phyloP scores from a whole-genome alignment of 2,888 invertebrate genomes.

The Hydraecia micacea region DNA sequence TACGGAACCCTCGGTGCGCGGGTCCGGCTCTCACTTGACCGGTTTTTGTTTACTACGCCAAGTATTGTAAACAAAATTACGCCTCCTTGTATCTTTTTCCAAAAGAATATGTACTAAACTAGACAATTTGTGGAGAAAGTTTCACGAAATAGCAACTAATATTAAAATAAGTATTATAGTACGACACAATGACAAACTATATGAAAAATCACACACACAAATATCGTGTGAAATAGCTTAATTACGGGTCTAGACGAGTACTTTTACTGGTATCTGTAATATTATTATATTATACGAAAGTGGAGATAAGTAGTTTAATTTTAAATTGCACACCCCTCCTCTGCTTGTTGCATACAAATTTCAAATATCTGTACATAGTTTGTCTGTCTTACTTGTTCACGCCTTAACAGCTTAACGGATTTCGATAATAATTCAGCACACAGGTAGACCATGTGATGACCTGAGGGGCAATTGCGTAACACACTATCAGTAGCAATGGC shows the following conservation, averaged over 20 bases:
- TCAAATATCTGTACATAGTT: background rate
- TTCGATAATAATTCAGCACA: background rate
- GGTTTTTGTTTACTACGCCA: background rate
- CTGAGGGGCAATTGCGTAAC: no score
- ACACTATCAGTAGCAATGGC: no score
- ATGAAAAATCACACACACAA: background rate
- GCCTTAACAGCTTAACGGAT: background rate
- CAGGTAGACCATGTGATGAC: background rate
- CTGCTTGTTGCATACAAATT: background rate
- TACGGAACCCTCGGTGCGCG: no score
- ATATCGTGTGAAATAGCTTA: background rate
- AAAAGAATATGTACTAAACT: background rate
- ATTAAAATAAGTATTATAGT: background rate
- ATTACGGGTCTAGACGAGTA: background rate
- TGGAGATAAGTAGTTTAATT: background rate
- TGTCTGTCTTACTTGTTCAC: background rate
- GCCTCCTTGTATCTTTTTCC: background rate
- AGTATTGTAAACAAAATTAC: background rate
- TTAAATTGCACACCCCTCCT: background rate
- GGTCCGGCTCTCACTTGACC: no score
- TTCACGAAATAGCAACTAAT: background rate
- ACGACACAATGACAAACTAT: background rate
- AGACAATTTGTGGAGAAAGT: background rate
- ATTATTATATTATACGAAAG: background rate
- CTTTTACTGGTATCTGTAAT: background rate